These are phyloP conservation scores for Yponomeuta sedellus DNA, from an alignment of 2,888 invertebrate genomes.

Conservation along the genomic window DNA sequence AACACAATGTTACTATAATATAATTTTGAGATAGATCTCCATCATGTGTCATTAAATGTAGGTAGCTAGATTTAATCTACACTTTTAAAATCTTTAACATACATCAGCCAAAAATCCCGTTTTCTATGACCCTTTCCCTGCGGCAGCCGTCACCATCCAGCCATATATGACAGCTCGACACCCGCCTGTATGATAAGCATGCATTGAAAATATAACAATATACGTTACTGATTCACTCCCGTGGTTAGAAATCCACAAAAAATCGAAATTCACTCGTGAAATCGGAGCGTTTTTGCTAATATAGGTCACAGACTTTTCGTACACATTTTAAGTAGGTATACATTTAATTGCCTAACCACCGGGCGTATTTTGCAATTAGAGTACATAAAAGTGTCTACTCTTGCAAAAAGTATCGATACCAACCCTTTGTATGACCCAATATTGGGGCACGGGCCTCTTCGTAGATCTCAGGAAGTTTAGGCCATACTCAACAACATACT, in stretches of 20 bases:
- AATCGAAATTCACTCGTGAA: neutral
- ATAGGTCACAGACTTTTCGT: neutral
- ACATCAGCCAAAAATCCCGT: no score
- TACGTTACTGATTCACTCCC: neutral
- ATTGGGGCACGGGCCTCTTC: no score
- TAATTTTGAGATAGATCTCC: no score
- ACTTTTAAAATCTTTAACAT: no score
- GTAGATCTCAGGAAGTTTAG: no score
- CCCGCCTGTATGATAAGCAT: neutral
- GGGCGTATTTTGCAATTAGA: no score
- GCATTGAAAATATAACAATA: neutral
- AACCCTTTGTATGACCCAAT: no score
- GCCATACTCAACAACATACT: no score
- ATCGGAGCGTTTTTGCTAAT: neutral
- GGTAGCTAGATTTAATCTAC: no score
- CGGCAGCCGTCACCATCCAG: neutral
- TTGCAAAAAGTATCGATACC: neutral
- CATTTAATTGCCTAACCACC: neutral
- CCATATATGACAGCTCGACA: neutral
- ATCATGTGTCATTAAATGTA: no score
- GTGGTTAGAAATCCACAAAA: neutral
- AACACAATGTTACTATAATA: no score
- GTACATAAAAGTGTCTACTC: neutral
- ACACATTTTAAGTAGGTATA: neutral
- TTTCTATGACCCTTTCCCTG: neutral